These are phyloP conservation scores for Marronus borbonicus DNA, from an alignment of 2,888 invertebrate species.

Conservation along the genomic window DNA sequence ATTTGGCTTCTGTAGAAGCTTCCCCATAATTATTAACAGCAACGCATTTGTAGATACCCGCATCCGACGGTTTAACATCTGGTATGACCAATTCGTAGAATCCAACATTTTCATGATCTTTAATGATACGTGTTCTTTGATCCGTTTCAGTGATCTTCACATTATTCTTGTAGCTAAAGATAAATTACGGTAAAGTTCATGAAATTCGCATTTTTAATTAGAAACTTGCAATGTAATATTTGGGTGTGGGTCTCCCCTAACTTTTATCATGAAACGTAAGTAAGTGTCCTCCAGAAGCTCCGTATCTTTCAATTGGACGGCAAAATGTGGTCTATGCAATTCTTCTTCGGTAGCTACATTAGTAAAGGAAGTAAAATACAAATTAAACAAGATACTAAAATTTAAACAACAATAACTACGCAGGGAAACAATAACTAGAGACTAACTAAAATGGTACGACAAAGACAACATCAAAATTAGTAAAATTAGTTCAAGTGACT, in stretches of 20 bases:
- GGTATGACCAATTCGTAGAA: slow-evolving; percentile 92
- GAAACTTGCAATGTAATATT: slow-evolving; percentile 90
- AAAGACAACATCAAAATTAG: slow-evolving; percentile 30
- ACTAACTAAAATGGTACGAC: not conserved
- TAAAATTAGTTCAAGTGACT: slow-evolving; percentile 3
- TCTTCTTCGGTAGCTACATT: slow-evolving; percentile 79
- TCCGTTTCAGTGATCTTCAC: slow-evolving; percentile 79
- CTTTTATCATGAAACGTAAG: slow-evolving; percentile 90
- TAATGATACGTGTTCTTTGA: slow-evolving; percentile 80
- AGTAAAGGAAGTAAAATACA: slow-evolving; percentile 68
- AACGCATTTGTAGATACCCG: slow-evolving; percentile 87
- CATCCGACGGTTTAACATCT: slow-evolving; percentile 84
- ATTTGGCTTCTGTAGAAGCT: slow-evolving; percentile 81
- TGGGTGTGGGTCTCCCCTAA: slow-evolving; percentile 91
- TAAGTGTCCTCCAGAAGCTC: slow-evolving; percentile 90
- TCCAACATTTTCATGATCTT: slow-evolving; percentile 84
- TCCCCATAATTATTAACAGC: slow-evolving; percentile 89
- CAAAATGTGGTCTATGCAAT: slow-evolving; percentile 86
- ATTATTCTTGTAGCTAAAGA: slow-evolving; percentile 85
- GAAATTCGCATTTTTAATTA: not conserved
- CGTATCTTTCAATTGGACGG: slow-evolving; percentile 89
- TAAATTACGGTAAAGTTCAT: not conserved
- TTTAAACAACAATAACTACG: not conserved
- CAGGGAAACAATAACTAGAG: not conserved
- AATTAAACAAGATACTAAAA: slow-evolving; percentile 20